Percentiles rank a stretch among this genome's conserved stretches.
Conservation (phyloP, 2,113 vertebrate species). For the Neotoma lepida region DNA sequence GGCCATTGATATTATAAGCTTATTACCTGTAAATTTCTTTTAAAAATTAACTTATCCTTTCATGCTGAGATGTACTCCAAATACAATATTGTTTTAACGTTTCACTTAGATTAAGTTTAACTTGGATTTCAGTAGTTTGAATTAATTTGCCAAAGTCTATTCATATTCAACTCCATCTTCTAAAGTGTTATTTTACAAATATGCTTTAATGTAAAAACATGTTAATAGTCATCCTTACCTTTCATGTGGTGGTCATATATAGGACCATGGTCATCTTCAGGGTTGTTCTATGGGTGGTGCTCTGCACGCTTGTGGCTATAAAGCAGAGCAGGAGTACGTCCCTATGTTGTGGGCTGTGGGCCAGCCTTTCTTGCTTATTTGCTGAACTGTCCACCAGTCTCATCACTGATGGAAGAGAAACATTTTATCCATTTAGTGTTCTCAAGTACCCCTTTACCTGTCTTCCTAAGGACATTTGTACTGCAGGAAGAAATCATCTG, state of each 20-base stretch:
- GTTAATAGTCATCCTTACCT: neutral
- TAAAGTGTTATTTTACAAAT: neutral
- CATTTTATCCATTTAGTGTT: conserved; percentile 54
- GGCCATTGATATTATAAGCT: neutral
- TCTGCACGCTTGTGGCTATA: neutral
- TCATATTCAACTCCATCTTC: neutral
- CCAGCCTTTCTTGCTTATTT: conserved; percentile 37
- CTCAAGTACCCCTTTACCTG: conserved; percentile 25
- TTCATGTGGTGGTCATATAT: neutral
- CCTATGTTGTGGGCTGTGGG: neutral
- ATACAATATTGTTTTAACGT: neutral
- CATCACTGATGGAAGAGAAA: conserved; percentile 48
- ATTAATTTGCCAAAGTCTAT: neutral
- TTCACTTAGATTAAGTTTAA: neutral
- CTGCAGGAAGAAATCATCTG: neutral
- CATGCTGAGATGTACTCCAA: neutral
- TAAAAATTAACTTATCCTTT: neutral
- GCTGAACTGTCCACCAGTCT: conserved; percentile 42
- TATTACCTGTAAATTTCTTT: neutral
- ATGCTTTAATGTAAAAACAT: neutral
- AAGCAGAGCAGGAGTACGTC: neutral
- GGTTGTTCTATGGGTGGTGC: rapidly evolving
- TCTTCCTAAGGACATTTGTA: conserved; percentile 21
- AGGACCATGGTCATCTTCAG: neutral
- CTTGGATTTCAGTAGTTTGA: neutral